Base-by-base conservation (phyloP, 2,113 vertebrate species). In the Lutjanus erythropterus region DNA sequence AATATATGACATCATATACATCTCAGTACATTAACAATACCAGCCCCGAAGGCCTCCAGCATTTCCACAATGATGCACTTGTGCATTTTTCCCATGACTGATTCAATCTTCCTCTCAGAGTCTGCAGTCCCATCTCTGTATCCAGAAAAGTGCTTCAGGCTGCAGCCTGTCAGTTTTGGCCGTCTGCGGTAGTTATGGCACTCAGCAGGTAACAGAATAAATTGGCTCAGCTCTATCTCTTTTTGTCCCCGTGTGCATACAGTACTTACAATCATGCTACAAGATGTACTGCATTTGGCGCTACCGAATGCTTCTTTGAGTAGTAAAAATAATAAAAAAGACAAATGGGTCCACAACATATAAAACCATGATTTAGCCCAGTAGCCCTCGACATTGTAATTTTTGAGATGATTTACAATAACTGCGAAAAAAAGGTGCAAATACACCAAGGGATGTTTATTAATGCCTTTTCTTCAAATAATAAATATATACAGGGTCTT, bases 1-100 rank as follows among this genome's bases (percentile, higher is more conserved):
- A 86, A 83, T 74, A 83, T 72, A 71, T 93, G 84, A 92, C 91
- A 89, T 91, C 86, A 88, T 79, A 86, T 75, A 88, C 77, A 85
- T 86, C 73, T 85, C 68, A 76, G 53, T 71, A 83, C 72, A 78
- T 71, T n/a, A 77, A 81, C 68, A 37, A 62, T 61, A 81, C 31
- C 27, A 19, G 41, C 78, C 60, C 19, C 2, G 8, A 67, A 68
- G 61, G 53, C 81, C 61, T 68, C 37, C 60, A 0, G 71, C 75
- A 35, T 83, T 46, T 55, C 76, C 62, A 56, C 65, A 35, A 50
- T 35, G 1, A 53, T 39, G 27, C 41, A 37, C 53, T 67, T 78
- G 65, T 82, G 60, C 74, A 70, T 23, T 27, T 59, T n/a, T 62
- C 42, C 58, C 27, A 1, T 59, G 47, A 31, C 39, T 41, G 33